Base-by-base conservation (phyloP, 1,140 invertebrate species). In the Pectinophora gossypiella region DNA sequence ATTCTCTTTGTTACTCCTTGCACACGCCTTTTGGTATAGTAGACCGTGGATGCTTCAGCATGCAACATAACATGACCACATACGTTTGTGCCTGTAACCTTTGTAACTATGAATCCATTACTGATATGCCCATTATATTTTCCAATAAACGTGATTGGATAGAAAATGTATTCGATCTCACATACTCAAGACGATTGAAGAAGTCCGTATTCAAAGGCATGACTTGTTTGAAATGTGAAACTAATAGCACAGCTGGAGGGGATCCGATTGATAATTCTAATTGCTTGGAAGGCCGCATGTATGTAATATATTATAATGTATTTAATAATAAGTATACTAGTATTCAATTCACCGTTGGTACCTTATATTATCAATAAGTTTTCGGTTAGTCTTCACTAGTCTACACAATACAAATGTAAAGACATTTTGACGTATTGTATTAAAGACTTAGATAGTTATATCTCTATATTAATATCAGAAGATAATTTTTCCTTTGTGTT, bases 11-110 rank as follows among this genome's bases (percentile, higher is more conserved):
- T 15, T 40, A 40, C 7, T 40, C 36, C 1, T 7, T 40, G 36
- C 36, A 80, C 46, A 83, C 79, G 27, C 79, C 79, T 5, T 83
- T 83, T 51, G 79, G 76, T 6, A 60, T 83, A 54, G 58, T 83
- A 19, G 69, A 74, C 47, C 65, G 79, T 44, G 79, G 76, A 51
- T 83, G 79, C 51, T 40, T 13, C 7, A 18, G 16, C 16, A 40
- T 10, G 2, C 10, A 15, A 2, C 1, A 40, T 16, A 40, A 40
- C 16, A 18, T 40, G 16, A 15, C 36, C n/a, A 64, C 57, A 38
- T 77, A 72, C 48, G 74, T 76, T 12, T 82, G 78, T 48, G 64
- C 74, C 18, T 77, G 76, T 48, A 72, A 82, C 62, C 64, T 79
- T 23, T 82, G 78, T 52, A 82, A 82, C 59, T 74, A 68, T 3